A percentile compares a stretch with the other conserved stretches of the same genome.
These are phyloP conservation scores for Heliconius melpomene DNA, from an alignment of 1,140 invertebrate species.

Conservation along the genomic window DNA sequence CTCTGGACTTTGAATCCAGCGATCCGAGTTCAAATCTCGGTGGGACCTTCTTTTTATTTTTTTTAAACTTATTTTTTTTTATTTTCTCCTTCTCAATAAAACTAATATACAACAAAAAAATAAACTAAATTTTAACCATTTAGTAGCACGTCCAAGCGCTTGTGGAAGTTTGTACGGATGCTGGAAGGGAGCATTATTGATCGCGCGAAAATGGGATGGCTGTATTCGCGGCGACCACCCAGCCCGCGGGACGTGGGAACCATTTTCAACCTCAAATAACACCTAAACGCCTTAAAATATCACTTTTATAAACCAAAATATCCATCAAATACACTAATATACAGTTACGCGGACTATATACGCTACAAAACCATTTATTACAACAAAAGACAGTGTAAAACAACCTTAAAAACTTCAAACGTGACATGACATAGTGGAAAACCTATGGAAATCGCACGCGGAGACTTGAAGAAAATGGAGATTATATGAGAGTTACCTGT, in stretches of 20 bases:
- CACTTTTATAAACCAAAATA: constrained; percentile 59
- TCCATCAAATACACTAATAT: constrained; percentile 41
- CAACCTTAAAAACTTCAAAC: constrained; percentile 46
- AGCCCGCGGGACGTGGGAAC: constrained; percentile 72
- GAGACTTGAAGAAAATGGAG: constrained; percentile 1
- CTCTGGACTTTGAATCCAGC: constrained; percentile 95
- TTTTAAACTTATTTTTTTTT: constrained; percentile 45
- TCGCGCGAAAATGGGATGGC: constrained; percentile 79
- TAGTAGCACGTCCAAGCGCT: constrained; percentile 22
- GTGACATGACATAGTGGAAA: constrained; percentile 56
- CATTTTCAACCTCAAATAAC: constrained; percentile 70
- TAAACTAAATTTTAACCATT: not conserved
- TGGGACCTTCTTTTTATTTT: constrained; percentile 83
- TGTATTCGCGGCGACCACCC: constrained; percentile 76
- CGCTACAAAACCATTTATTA: constrained; percentile 31
- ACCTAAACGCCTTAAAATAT: constrained; percentile 62
- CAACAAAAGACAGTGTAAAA: constrained; percentile 39
- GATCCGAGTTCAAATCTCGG: constrained; percentile 93
- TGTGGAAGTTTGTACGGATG: constrained; percentile 75
- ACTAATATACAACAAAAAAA: not conserved
- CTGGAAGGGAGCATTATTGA: constrained; percentile 82
- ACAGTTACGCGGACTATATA: constrained; percentile 35
- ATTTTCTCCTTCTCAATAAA: not conserved
- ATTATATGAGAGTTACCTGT: constrained; percentile 15
- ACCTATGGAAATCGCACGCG: constrained; percentile 36